Base-by-base conservation (phyloP, 2,888 invertebrate genomes). In the Eilema depressum region DNA sequence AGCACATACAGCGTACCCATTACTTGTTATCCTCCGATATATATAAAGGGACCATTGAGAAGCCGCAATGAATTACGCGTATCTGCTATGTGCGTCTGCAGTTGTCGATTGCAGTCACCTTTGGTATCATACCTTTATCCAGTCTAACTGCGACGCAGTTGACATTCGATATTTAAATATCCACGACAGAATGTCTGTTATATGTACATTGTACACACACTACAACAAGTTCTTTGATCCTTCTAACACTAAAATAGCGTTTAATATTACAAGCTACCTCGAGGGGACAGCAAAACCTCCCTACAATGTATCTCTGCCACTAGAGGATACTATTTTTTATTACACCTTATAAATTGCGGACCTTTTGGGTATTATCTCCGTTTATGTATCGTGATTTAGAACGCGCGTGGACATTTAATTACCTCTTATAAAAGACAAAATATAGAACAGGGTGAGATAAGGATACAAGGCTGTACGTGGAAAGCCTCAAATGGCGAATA, bases 271-370 rank as follows among this genome's bases (percentile, higher is more conserved):
- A 73, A 73, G 37, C 37, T 63, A 41, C 47, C 41, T 20, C 26
- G 2, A 63, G n/a, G 11, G 47, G 20, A 26, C 20, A 3, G 20
- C 47, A 75, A 69, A 69, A 70, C 73, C 62, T 47, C 59, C 11
- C 23, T 26, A 68, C 81, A 78, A 81, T 75, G 69, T 81, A 65
- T 79, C 76, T 57, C 67, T 60, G 70, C 66, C 73, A 61, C 75
- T 26, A 41, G 30, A 71, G 79, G 82, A 65, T 69, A 76, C 73
- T 28, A 77, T 73, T 80, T 80, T 80, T 79, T 80, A 80, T 77
- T 64, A 73, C 63, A 11, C 65, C 66, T 68, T 69, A 74, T 82
- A 80, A 79, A 80, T 75, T 62, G 63, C 63, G 10, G 26, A 70
- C 71, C 76, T 63, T 33, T 65, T 53, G 63, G 71, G 79, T 60